Evolutionary conservation across 2,888 invertebrate genomes (phyloP).

Genomic region (Eilema griseolum): DNA sequence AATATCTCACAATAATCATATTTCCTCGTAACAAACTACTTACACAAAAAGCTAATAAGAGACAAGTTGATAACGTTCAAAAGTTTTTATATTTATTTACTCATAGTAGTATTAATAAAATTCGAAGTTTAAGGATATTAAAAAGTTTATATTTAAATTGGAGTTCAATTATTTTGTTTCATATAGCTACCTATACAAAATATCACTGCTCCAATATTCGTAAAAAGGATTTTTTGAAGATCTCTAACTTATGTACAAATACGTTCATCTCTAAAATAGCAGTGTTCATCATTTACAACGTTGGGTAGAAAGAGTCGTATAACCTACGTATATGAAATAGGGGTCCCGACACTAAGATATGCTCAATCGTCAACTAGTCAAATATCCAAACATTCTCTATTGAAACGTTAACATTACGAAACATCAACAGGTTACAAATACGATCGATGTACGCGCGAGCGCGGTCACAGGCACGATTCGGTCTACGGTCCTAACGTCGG

Average conservation of each 20-base stretch:
- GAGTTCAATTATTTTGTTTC: constrained; percentile 57
- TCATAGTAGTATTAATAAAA: constrained; percentile 50
- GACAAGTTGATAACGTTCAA: constrained; percentile 61
- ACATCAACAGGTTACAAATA: constrained; percentile 62
- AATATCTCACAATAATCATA: constrained; percentile 57
- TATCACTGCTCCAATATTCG: constrained; percentile 82
- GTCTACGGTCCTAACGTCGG: constrained; percentile 65
- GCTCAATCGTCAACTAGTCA: constrained; percentile 59
- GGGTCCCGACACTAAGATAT: constrained; percentile 64
- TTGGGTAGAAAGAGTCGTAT: constrained; percentile 56
- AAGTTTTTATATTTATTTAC: constrained; percentile 40
- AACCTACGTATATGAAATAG: constrained; percentile 57
- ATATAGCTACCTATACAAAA: constrained; percentile 80
- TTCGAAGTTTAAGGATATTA: constrained; percentile 65
- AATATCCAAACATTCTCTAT: constrained; percentile 50
- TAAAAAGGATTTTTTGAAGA: constrained; percentile 68
- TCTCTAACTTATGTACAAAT: constrained; percentile 77
- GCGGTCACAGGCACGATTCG: constrained; percentile 70
- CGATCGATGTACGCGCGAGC: constrained; percentile 52
- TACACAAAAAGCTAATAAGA: constrained; percentile 75
- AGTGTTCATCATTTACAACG: constrained; percentile 61
- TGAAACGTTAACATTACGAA: constrained; percentile 53
- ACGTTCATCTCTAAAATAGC: constrained; percentile 71
- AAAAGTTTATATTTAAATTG: constrained; percentile 66
- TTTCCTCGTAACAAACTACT: constrained; percentile 67